Conservation (phyloP, 2,888 invertebrate genomes). For the Chymomyza amoena region DNA sequence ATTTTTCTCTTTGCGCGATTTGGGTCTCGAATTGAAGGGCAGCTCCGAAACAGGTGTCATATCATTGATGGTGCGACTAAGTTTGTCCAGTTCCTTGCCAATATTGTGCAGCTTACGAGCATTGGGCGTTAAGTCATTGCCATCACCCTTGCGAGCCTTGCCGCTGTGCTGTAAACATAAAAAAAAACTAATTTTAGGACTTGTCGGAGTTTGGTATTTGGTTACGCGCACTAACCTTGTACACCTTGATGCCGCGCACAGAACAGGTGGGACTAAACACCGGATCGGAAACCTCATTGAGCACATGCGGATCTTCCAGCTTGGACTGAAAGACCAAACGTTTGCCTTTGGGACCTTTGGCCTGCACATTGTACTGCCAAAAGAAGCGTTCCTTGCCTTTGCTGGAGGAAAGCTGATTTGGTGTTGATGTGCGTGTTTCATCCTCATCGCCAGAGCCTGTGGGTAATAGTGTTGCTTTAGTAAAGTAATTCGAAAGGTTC, state of each 20-base stretch:
- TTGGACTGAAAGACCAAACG: conserved; percentile 90
- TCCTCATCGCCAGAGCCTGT: conserved; percentile 76
- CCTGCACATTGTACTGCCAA: conserved; percentile 99
- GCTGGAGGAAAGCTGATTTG: conserved; percentile 70
- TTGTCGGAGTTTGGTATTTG: conserved; percentile 4
- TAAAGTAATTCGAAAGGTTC: not conserved
- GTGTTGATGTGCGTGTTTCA: conserved; percentile 70
- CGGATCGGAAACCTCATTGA: conserved; percentile 95
- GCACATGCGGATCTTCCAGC: conserved; percentile 93
- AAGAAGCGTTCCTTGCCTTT: conserved; percentile 92
- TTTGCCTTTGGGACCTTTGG: conserved; percentile 98
- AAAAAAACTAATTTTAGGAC: conserved; percentile 5
- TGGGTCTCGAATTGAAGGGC: conserved; percentile 92
- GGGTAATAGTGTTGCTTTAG: not conserved
- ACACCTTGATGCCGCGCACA: conserved; percentile 92
- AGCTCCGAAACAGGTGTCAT: conserved; percentile 97
- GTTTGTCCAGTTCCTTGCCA: conserved; percentile 94
- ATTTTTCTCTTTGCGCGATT: conserved; percentile 98
- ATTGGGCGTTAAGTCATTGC: conserved; percentile 97
- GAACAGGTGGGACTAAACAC: conserved; percentile 96
- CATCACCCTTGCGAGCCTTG: conserved; percentile 97
- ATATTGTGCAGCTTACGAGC: conserved; percentile 93
- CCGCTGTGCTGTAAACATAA: conserved; percentile 82
- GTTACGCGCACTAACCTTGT: conserved; percentile 62
- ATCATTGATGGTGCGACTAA: conserved; percentile 94